A percentile compares a stretch with the other conserved stretches of the same genome.
Evolutionary conservation across 2,113 vertebrate species (phyloP).

Genomic region (Herpailurus yagouaroundi): DNA sequence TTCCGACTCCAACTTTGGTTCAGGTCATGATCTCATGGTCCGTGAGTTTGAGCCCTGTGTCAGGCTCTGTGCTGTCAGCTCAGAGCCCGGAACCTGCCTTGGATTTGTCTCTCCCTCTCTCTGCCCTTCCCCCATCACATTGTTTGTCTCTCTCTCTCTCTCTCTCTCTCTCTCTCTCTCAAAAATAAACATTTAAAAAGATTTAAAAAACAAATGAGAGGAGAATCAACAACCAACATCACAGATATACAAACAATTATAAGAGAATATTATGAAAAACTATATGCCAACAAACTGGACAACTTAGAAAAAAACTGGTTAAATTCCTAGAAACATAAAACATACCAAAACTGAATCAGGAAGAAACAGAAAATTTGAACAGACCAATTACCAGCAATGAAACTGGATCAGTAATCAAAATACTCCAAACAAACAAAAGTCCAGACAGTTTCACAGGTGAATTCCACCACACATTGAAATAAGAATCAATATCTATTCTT

Average conservation of each 20-base stretch:
- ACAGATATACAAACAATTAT: not conserved
- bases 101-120: no score
- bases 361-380: not conserved
- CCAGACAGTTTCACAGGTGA: not conserved
- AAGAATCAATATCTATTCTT: not conserved
- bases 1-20: no score
- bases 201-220: not conserved
- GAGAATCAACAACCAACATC: not conserved
- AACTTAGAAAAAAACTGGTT: not conserved
- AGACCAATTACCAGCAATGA: not conserved
- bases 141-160: no score
- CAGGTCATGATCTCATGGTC: no score
- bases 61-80: no score
- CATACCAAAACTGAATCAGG: not conserved
- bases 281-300: not conserved
- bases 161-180: no score
- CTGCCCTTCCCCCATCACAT: no score
- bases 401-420: not conserved
- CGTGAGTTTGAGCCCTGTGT: no score
- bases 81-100: no score
- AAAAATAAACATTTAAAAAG: no score
- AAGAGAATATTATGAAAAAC: not conserved
- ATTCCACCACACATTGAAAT: not conserved
- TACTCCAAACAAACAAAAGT: not conserved
- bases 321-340: not conserved